Evolutionary conservation across 1,140 invertebrate species (phyloP), one percentile per base, ranked within the genome.

Genomic region (Cydia amplana): DNA sequence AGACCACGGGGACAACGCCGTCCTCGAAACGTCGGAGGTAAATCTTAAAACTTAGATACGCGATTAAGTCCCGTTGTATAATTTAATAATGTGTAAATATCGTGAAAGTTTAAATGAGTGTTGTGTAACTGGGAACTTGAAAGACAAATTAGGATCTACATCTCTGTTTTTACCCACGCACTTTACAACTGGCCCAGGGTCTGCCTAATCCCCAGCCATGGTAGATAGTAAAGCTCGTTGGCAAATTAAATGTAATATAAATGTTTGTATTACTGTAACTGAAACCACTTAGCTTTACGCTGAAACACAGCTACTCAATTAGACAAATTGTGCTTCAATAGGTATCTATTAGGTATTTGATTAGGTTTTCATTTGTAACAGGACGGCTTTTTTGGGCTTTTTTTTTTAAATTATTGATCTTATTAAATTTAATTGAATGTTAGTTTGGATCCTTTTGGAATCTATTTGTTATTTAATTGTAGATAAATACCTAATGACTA

Each of bases 231-330:
- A 7, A 70, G 32, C 46, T 49, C 23, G 25, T 73, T 55, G 23
- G 72, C 46, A 73, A 73, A 28, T 51, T 73, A 20, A n/a, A 55
- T 55, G 43, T 18, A 28, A 73, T 55, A 18, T 3, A 12, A 51
- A 73, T 55, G 25, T 73, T 55, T 73, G 14, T 73, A 14, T 18
- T 18, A 46, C 72, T 12, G 49, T 43, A 23, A 51, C 46, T 46
- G 72, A 36, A 14, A 16, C 40, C 65, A 40, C 65, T 70, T 36
- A 67, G 64, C 36, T 40, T 40, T n/a, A 70, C 32, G n/a, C 36
- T 5, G 65, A 6, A 43, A 70, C 65, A 23, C 55, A 60, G 6
- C 55, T 23, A 36, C 16, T 70, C 43, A 5, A 40, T 70, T 70
- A 70, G 4, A 32, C 64, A 32, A 36, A 36, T 36, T 3, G 55